Evolutionary conservation across 2,888 invertebrate species (phyloP).

Genomic region (Myathropa florea): DNA sequence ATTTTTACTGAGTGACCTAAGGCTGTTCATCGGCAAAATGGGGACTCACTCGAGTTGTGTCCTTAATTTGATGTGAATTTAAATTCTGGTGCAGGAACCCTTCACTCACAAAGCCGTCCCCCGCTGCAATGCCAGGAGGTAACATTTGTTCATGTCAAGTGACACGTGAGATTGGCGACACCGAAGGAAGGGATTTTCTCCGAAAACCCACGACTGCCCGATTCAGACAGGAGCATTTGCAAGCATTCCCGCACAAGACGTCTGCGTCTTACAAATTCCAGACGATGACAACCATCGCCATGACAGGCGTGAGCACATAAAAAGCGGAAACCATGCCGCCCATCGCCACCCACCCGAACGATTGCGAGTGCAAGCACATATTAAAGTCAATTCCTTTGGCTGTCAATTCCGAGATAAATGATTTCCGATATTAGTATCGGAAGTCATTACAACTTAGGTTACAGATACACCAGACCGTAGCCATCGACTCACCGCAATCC

Average conservation of each 20-base stretch:
- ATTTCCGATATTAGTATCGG: constrained; percentile 12
- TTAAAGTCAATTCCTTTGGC: constrained; percentile 47
- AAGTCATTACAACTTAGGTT: neutral
- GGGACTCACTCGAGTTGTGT: neutral
- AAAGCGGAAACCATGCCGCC: neutral
- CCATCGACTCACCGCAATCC: constrained; percentile 38
- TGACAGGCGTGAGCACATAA: constrained; percentile 13
- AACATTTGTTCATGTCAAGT: constrained; percentile 54
- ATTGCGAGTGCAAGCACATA: constrained; percentile 27
- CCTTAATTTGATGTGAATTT: constrained; percentile 14
- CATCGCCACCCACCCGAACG: neutral
- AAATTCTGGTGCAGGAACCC: neutral
- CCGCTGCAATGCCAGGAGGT: constrained; percentile 2
- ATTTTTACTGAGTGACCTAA: constrained; percentile 36
- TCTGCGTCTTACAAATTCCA: constrained; percentile 48
- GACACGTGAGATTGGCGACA: constrained; percentile 33
- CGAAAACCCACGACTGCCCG: neutral
- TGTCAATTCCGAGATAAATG: constrained; percentile 59
- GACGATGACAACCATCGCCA: constrained; percentile 1
- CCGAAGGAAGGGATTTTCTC: constrained; percentile 10
- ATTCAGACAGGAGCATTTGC: constrained; percentile 39
- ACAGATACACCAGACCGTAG: neutral
- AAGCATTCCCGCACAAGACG: constrained; percentile 10
- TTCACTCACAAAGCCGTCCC: neutral
- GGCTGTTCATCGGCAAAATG: neutral